Percentiles rank a stretch among this genome's conserved stretches.
Conservation (phyloP, 1,140 invertebrate species). For the Batillaria attramentaria region DNA sequence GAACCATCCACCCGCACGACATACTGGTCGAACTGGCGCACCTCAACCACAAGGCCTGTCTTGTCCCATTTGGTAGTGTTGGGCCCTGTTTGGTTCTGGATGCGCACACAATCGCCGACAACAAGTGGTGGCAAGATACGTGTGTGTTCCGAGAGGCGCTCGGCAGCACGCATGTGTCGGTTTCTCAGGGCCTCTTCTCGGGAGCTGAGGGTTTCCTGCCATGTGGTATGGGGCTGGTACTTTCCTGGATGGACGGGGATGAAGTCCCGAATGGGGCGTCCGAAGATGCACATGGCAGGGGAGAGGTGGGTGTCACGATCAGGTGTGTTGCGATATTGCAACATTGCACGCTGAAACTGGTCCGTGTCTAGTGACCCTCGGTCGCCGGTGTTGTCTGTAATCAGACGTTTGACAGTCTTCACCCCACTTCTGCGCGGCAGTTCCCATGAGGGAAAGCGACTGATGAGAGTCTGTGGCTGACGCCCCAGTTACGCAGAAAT, state of each 20-base stretch:
- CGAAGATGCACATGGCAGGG: slow-evolving; percentile 36
- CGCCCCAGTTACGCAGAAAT: slow-evolving; percentile 20
- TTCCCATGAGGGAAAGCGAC: no score
- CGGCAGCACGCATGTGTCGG: slow-evolving; percentile 43
- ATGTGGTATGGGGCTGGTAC: no score
- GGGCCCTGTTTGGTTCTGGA: slow-evolving; percentile 49
- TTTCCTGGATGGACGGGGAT: no score
- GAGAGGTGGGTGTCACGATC: slow-evolving; percentile 43
- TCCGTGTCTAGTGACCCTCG: slow-evolving; percentile 40
- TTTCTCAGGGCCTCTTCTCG: no score
- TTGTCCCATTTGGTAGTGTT: slow-evolving; percentile 48
- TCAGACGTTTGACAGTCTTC: slow-evolving; percentile 41
- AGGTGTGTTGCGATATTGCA: slow-evolving; percentile 46
- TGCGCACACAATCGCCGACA: slow-evolving; percentile 43
- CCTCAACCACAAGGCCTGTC: slow-evolving; percentile 43
- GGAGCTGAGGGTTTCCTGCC: no score
- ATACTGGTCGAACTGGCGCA: slow-evolving; percentile 51
- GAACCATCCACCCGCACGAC: slow-evolving; percentile 45
- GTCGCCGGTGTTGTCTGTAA: slow-evolving; percentile 37
- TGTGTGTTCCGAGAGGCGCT: slow-evolving; percentile 46
- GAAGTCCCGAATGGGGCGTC: no score
- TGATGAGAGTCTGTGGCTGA: background rate
- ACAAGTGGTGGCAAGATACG: slow-evolving; percentile 36
- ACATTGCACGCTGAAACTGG: slow-evolving; percentile 39
- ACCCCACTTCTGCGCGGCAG: slow-evolving; percentile 42